Conservation (phyloP, 1,140 invertebrate genomes). For the Phthorimaea operculella region DNA sequence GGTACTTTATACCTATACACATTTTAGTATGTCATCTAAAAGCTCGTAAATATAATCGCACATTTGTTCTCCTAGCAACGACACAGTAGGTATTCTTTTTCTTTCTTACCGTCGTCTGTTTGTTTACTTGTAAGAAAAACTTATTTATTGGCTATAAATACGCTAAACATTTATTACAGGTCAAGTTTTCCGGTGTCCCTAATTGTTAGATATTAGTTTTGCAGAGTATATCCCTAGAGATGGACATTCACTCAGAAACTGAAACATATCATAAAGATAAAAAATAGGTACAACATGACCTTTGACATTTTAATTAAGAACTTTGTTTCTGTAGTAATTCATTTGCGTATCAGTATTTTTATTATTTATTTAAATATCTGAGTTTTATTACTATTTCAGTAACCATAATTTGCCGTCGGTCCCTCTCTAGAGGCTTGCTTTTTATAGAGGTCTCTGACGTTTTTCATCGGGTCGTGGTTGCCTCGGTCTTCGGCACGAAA, state of each 20-base stretch:
- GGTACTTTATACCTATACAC: not conserved
- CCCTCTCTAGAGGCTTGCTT: too few species aligned
- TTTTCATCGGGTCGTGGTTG: too few species aligned
- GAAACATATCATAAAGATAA: too few species aligned
- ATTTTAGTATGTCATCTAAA: not conserved
- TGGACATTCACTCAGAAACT: not conserved
- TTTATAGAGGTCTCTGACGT: too few species aligned
- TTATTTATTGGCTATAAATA: not conserved
- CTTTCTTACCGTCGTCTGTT: not conserved
- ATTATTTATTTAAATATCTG: too few species aligned
- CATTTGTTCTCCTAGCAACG: not conserved
- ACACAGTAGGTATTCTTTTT: not conserved
- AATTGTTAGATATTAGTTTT: not conserved
- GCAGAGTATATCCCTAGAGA: not conserved
- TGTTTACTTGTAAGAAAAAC: not conserved
- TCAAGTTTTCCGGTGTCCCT: not conserved
- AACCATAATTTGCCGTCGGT: too few species aligned
- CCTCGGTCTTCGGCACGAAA: too few species aligned
- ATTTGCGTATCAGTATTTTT: too few species aligned
- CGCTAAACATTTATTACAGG: not conserved
- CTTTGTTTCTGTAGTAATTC: too few species aligned
- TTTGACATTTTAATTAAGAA: too few species aligned
- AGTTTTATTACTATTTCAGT: too few species aligned
- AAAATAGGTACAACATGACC: too few species aligned
- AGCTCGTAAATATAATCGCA: not conserved